Evolutionary conservation across 2,113 vertebrate species (phyloP).

Genomic region (Periophthalmodon schlosseri): DNA sequence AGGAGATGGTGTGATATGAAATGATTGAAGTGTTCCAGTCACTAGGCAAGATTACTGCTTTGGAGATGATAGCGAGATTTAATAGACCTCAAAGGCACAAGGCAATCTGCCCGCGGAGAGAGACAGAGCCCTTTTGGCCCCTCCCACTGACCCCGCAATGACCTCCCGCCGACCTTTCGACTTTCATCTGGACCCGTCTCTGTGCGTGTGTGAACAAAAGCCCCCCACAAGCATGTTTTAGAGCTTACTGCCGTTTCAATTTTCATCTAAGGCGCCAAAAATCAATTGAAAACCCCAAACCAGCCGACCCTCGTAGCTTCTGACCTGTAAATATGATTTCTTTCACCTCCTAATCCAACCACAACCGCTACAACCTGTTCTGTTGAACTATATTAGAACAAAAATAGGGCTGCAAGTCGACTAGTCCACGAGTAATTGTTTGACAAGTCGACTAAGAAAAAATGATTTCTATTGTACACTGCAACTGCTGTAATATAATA

Average conservation of each 20-base stretch:
- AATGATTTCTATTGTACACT: too few species aligned
- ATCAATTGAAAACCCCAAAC: constrained; percentile 22
- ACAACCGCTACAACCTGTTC: not conserved
- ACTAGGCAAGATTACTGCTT: constrained; percentile 62
- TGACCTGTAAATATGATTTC: constrained; percentile 13
- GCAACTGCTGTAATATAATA: too few species aligned
- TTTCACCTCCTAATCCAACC: not conserved
- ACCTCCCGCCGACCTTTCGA: constrained; percentile 40
- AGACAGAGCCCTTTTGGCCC: constrained; percentile 31
- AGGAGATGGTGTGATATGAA: constrained; percentile 50
- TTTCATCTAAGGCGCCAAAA: constrained; percentile 25
- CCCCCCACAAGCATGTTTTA: not conserved
- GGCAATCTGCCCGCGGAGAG: constrained; percentile 40
- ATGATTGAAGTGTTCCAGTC: constrained; percentile 65
- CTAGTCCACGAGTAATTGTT: too few species aligned
- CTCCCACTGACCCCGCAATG: constrained; percentile 43
- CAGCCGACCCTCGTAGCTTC: constrained; percentile 15
- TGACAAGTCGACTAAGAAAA: too few species aligned
- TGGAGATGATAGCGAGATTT: constrained; percentile 66
- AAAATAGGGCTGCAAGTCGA: not conserved
- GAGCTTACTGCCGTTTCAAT: constrained; percentile 28
- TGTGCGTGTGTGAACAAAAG: constrained; percentile 23
- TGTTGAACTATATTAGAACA: not conserved
- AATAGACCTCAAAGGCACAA: constrained; percentile 59
- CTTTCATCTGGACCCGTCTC: constrained; percentile 37